These are phyloP conservation scores for Origma solitaria DNA, from an alignment of 2,113 vertebrate species.

Conservation along the genomic window DNA sequence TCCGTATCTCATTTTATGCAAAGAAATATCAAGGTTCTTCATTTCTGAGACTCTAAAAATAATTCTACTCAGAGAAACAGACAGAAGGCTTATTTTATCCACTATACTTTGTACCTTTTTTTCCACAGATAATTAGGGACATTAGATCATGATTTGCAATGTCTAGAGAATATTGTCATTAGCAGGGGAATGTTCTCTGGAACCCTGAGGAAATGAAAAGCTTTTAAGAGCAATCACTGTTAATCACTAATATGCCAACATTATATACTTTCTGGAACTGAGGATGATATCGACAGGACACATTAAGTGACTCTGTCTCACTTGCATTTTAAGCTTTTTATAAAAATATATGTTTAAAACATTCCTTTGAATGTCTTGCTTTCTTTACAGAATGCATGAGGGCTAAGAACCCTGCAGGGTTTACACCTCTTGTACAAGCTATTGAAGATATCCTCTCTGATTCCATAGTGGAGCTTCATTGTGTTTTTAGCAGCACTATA, in stretches of 20 bases:
- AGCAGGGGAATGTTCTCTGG: conserved; percentile 6
- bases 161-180: conserved; percentile 22
- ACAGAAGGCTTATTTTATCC: neutral
- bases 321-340: neutral
- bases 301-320: neutral
- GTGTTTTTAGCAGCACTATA: neutral
- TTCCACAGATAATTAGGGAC: conserved; percentile 3
- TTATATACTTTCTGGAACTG: neutral
- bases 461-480: neutral
- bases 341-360: neutral
- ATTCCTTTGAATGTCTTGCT: neutral
- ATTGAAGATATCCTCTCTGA: neutral
- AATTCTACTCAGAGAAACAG: neutral
- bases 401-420: neutral
- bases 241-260: conserved; percentile 23
- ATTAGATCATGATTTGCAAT: conserved; percentile 5
- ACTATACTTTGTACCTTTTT: neutral
- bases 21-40: neutral
- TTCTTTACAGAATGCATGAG: neutral
- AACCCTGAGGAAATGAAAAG: conserved; percentile 36
- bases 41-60: neutral
- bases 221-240: conserved; percentile 45
- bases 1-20: neutral
- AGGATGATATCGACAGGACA: neutral
- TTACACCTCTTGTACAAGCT: neutral